phyloP scores from a whole-genome alignment of 2,888 invertebrate genomes.

The Eristalis intricaria region DNA sequence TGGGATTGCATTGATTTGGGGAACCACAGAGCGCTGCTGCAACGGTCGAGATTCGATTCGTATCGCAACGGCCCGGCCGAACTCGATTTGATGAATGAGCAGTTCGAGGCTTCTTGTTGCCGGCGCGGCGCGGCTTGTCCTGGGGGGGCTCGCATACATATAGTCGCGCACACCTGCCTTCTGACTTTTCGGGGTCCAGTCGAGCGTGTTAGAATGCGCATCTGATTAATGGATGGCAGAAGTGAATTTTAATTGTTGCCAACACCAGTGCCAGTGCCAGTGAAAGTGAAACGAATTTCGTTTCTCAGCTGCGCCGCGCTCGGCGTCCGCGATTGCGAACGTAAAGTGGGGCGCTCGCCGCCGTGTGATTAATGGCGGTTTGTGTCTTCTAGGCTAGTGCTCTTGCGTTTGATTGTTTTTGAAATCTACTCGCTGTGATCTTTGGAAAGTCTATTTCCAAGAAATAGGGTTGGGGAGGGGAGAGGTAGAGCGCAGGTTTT shows the following conservation, averaged over 20 bases:
- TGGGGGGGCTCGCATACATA: not conserved
- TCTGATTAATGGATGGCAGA: constrained; percentile 63
- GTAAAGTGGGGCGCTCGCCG: not conserved
- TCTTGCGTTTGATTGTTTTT: not conserved
- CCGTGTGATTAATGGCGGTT: not conserved
- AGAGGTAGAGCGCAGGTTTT: not conserved
- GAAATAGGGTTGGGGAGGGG: not conserved
- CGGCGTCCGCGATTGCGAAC: constrained; percentile 5
- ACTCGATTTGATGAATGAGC: constrained; percentile 1
- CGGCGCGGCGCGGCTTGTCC: not conserved
- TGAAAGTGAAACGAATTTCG: constrained; percentile 58
- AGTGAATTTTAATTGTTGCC: constrained; percentile 65
- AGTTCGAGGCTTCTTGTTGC: not conserved
- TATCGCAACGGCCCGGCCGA: not conserved
- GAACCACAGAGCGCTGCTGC: not conserved
- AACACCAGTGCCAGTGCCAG: constrained; percentile 42
- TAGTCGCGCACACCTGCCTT: not conserved
- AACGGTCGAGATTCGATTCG: not conserved
- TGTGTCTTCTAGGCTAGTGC: not conserved
- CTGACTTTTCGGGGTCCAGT: constrained; percentile 33
- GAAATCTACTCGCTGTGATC: not conserved
- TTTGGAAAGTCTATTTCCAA: not conserved
- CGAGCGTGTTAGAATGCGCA: constrained; percentile 63
- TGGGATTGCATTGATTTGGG: constrained; percentile 7
- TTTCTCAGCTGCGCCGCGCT: not conserved